Conservation (phyloP, 2,888 invertebrate species). For the Cenopis cana region DNA sequence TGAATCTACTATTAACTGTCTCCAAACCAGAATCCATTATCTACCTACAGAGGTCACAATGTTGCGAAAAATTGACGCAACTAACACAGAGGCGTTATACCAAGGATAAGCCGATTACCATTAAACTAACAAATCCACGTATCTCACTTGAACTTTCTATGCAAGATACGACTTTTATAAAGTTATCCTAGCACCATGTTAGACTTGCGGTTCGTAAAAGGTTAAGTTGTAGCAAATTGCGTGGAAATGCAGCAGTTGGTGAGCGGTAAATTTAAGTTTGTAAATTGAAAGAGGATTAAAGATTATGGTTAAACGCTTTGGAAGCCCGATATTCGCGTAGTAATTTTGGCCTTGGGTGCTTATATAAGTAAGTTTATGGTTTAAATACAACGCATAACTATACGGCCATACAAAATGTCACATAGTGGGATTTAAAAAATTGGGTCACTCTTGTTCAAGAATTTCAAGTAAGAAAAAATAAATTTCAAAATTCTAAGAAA, state of each 20-base stretch:
- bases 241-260: background rate
- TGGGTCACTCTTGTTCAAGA: no score
- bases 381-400: no score
- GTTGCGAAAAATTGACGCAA: conserved; percentile 37
- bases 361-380: background rate
- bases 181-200: background rate
- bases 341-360: conserved; percentile 25
- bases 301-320: conserved; percentile 35
- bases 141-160: background rate
- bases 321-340: conserved; percentile 29
- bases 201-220: background rate
- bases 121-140: background rate
- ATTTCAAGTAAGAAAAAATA: no score
- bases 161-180: background rate
- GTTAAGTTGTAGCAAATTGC: background rate
- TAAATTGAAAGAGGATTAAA: conserved; percentile 33
- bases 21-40: conserved; percentile 13
- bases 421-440: no score
- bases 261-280: conserved; percentile 22
- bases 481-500: no score
- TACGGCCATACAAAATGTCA: no score
- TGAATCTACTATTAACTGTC: background rate
- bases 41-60: background rate
- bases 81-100: conserved; percentile 31
- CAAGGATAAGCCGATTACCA: conserved; percentile 35